A percentile compares a stretch with the other conserved stretches of the same genome.
phyloP scores from a whole-genome alignment of 1,140 invertebrate species.

The Magallana ariakensis region DNA sequence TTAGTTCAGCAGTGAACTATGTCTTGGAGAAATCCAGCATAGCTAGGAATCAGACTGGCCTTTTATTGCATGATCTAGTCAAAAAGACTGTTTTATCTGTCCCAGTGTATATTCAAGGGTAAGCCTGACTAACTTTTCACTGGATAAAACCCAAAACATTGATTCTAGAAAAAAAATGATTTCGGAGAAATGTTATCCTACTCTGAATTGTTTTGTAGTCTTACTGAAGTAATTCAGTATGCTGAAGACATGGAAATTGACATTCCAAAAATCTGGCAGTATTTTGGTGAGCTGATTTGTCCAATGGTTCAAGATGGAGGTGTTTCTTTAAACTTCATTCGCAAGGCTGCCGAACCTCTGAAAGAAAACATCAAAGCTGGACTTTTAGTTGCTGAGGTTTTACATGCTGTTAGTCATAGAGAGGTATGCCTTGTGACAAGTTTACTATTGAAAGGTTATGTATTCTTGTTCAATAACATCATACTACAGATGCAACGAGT shows the following conservation, averaged over 20 bases:
- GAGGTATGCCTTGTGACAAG: slow-evolving; percentile 81
- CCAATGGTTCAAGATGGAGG: slow-evolving; percentile 78
- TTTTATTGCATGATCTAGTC: slow-evolving; percentile 78
- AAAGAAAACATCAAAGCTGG: slow-evolving; percentile 70
- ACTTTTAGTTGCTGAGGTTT: slow-evolving; percentile 75
- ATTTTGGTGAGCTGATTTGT: slow-evolving; percentile 84
- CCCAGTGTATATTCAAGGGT: slow-evolving; percentile 79
- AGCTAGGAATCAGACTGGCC: slow-evolving; percentile 78
- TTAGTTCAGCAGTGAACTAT: slow-evolving; percentile 77
- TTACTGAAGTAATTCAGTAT: slow-evolving; percentile 81
- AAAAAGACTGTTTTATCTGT: slow-evolving; percentile 75
- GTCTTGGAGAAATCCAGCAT: slow-evolving; percentile 79
- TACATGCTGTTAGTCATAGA: slow-evolving; percentile 83
- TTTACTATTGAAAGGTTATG: no score
- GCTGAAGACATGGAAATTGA: slow-evolving; percentile 86
- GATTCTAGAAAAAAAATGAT: no score
- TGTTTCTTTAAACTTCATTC: slow-evolving; percentile 75
- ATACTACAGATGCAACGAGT: not conserved
- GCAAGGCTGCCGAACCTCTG: slow-evolving; percentile 73
- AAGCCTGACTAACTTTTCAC: slow-evolving; percentile 60
- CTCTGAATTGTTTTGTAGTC: slow-evolving; percentile 68
- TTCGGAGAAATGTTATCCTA: not conserved
- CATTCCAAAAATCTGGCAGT: slow-evolving; percentile 88
- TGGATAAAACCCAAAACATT: no score
- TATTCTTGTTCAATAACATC: no score